Evolutionary conservation across 2,113 vertebrate species (phyloP), one percentile per base, ranked within the genome.

Genomic region (Hypanus sabinus): DNA sequence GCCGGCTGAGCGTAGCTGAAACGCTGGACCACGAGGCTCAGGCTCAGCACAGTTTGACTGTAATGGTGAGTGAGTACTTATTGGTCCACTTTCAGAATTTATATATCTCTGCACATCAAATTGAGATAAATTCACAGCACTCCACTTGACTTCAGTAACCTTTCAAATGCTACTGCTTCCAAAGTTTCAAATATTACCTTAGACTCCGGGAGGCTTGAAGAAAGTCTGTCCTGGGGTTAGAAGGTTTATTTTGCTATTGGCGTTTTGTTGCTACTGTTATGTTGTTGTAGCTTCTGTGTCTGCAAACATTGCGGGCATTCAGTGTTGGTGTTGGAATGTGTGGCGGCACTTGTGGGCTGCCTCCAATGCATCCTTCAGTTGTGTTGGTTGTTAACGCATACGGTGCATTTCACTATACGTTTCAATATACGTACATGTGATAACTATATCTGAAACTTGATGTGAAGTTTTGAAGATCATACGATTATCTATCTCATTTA

Each of bases 11-110:
- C 93, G 98, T 98, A 0, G 95, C 97, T 0, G 98, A 99, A 94
- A 97, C 97, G 71, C 96, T 99, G 93, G 99, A 99, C 95, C 99
- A 99, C 0, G 98, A 99, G 95, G 98, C 98, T 93, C 98, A 98
- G 93, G 97, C 98, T 94, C 98, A 98, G 95, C 99, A 99, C 95
- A 97, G 98, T 95, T 97, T 99, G 94, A 98, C 98, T 1, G 95
- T 99, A 94, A 98, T 98, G 97, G 99, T 99, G 97, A 97, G 97
- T 94, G 38, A 60, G 16, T 33, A 1, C 33, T 90, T 88, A 5
- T 5, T 3, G n/a, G 18, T 6, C 12, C 10, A 93, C 24, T 55
- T 93, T 2, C 24, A 16, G 68, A 93, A 22, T 73, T 73, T 93
- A 5, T 10, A 57, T 3, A 57, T 30, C 81, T 30, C 24, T 85